Evolutionary conservation across 2,113 vertebrate species (phyloP).

Genomic region (Petrocephalus zakoni): DNA sequence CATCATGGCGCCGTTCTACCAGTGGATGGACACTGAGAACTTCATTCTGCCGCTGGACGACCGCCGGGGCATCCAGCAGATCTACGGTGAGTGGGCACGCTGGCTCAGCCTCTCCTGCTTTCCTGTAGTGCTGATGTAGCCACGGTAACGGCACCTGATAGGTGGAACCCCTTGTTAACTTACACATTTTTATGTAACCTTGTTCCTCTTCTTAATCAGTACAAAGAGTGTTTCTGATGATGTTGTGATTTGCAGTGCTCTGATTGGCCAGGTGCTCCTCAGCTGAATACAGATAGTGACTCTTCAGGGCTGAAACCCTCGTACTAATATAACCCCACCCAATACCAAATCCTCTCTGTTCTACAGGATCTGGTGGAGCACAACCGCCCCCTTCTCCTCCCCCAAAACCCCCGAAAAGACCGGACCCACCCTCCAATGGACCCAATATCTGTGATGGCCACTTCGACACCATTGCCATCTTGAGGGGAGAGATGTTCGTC

Average conservation of each 20-base stretch:
- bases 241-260: background rate
- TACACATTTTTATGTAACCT: background rate
- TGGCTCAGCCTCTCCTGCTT: background rate
- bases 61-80: conserved; percentile 75
- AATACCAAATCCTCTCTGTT: background rate
- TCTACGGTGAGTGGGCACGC: conserved; percentile 63
- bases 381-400: conserved; percentile 47
- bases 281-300: background rate
- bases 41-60: conserved; percentile 81
- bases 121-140: background rate
- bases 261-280: background rate
- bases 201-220: background rate
- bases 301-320: background rate
- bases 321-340: background rate
- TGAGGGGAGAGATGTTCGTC: conserved; percentile 85
- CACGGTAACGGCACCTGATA: background rate
- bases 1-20: conserved; percentile 91
- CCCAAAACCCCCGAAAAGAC: conserved; percentile 47
- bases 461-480: conserved; percentile 80
- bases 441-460: conserved; percentile 82
- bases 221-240: background rate
- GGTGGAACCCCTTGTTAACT: background rate
- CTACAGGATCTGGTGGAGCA: conserved; percentile 47
- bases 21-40: conserved; percentile 85
- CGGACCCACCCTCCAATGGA: conserved; percentile 53